Evolutionary conservation across 2,113 vertebrate species (phyloP).

Genomic region (Odobenus rosmarus): DNA sequence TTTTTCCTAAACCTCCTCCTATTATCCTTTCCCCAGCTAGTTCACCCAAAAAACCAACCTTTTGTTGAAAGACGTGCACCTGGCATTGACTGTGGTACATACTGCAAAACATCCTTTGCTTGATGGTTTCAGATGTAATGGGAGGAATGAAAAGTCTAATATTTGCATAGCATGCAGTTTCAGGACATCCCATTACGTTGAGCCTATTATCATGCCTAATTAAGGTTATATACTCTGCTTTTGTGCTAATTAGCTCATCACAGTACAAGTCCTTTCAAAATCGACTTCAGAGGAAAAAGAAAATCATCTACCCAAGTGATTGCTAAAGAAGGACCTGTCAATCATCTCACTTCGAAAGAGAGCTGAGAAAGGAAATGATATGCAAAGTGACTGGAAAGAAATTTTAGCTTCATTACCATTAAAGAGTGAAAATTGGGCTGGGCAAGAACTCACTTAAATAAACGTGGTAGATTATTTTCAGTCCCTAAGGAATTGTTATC

Average conservation of each 20-base stretch:
- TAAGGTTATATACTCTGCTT: slow-evolving; percentile 84
- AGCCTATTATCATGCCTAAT: slow-evolving; percentile 83
- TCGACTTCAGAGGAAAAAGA: slow-evolving; percentile 80
- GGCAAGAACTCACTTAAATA: slow-evolving; percentile 72
- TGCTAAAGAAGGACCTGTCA: slow-evolving; percentile 78
- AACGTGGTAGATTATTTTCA: slow-evolving; percentile 62
- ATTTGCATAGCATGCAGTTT: slow-evolving; percentile 89
- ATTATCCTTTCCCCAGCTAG: slow-evolving; percentile 34
- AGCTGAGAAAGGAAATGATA: slow-evolving; percentile 84
- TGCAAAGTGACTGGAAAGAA: slow-evolving; percentile 84
- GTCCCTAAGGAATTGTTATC: slow-evolving; percentile 67
- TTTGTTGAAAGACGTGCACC: slow-evolving; percentile 74
- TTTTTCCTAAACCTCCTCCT: background rate
- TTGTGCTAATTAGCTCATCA: slow-evolving; percentile 81
- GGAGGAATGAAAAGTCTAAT: slow-evolving; percentile 84
- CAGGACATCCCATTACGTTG: slow-evolving; percentile 84
- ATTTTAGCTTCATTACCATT: slow-evolving; percentile 79
- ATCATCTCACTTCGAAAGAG: slow-evolving; percentile 80
- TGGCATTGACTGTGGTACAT: slow-evolving; percentile 65
- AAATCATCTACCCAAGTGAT: slow-evolving; percentile 76
- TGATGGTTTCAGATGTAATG: slow-evolving; percentile 84
- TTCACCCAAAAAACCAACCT: background rate
- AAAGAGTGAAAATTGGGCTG: slow-evolving; percentile 80
- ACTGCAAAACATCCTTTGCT: slow-evolving; percentile 83
- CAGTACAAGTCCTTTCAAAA: slow-evolving; percentile 76